These are phyloP conservation scores for Cyphomyrmex costatus DNA, from an alignment of 1,140 invertebrate species.

Conservation along the genomic window DNA sequence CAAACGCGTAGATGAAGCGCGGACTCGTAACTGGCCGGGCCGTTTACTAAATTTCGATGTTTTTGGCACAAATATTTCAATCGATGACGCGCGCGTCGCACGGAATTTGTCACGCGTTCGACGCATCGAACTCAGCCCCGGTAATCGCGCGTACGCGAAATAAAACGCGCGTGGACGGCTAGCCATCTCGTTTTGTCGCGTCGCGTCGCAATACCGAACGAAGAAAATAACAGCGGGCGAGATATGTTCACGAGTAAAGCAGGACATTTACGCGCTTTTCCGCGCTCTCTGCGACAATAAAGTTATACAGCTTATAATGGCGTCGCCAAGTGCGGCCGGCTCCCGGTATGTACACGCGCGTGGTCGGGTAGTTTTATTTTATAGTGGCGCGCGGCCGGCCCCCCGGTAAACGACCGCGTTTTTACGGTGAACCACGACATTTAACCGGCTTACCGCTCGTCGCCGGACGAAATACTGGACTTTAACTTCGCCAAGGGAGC, in stretches of 20 bases:
- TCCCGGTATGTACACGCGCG: conserved; percentile 61
- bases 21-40: conserved; percentile 60
- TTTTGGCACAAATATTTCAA: conserved; percentile 63
- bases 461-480: conserved; percentile 78
- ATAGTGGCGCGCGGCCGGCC: conserved; percentile 74
- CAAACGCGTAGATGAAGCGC: conserved; percentile 54
- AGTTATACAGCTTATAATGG: conserved; percentile 81
- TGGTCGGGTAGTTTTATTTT: conserved; percentile 81
- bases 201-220: conserved; percentile 1
- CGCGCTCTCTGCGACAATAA: conserved; percentile 56
- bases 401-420: conserved; percentile 80
- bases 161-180: conserved; percentile 44
- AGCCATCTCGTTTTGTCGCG: conserved; percentile 17
- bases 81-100: conserved; percentile 62
- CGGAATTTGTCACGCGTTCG: conserved; percentile 62
- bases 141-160: conserved; percentile 61
- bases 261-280: conserved; percentile 63
- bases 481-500: conserved; percentile 76
- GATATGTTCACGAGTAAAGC: neutral
- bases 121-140: conserved; percentile 35
- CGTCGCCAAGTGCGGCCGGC: conserved; percentile 66
- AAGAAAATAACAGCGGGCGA: conserved; percentile 20
- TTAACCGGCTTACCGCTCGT: conserved; percentile 84
- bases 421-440: conserved; percentile 87
- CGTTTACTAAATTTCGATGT: conserved; percentile 66